These are phyloP conservation scores for Malurus melanocephalus DNA, from an alignment of 2,113 vertebrate genomes.

Conservation along the genomic window DNA sequence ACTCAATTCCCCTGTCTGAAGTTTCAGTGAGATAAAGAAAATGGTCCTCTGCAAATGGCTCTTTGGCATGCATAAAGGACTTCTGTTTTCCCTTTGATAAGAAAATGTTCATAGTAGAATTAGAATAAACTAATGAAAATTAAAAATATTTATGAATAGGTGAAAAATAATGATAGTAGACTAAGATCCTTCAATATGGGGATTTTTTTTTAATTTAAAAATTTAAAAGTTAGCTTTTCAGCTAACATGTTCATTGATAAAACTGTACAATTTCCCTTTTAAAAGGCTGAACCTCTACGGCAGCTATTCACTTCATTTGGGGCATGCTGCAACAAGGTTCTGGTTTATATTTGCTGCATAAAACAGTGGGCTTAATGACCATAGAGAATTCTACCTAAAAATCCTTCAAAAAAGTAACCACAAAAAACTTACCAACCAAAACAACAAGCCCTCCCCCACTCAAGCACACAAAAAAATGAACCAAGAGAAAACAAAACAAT, in stretches of 20 bases:
- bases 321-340: not conserved
- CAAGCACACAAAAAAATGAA: not conserved
- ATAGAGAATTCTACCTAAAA: not conserved
- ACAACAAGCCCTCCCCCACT: not conserved
- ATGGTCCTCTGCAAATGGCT: not conserved
- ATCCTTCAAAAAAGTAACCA: not conserved
- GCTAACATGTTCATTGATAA: not conserved
- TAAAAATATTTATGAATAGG: not conserved
- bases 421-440: not conserved
- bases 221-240: not conserved
- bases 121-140: not conserved
- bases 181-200: not conserved
- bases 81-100: not conserved
- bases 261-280: not conserved
- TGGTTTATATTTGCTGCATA: not conserved
- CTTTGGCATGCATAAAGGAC: not conserved
- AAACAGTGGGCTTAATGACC: not conserved
- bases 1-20: not conserved
- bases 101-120: not conserved
- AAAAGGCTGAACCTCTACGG: not conserved
- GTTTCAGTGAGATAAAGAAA: not conserved
- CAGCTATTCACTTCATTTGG: not conserved
- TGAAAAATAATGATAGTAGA: not conserved
- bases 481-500: not conserved
- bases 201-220: not conserved